Percentiles rank a stretch among this genome's conserved stretches.
Conservation (phyloP, 2,797 vertebrate genomes). For the Percopsis omiscomaycus region DNA sequence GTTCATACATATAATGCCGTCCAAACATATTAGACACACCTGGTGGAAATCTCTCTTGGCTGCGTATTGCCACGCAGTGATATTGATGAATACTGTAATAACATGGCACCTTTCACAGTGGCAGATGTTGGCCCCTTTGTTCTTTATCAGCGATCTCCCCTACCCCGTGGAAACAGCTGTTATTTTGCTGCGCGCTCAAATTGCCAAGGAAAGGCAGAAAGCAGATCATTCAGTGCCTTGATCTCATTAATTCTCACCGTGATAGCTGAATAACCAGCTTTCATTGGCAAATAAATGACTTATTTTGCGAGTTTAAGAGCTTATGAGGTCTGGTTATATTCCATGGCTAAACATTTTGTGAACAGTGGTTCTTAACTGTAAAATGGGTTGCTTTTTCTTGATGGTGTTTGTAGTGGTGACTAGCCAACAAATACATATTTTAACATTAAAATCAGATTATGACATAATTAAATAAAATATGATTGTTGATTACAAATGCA, state of each 20-base stretch:
- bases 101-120: constrained; percentile 45
- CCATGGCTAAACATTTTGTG: background rate
- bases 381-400: too few relatives aligned
- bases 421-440: too few relatives aligned
- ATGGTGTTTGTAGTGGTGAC: too few relatives aligned
- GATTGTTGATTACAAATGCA: too few relatives aligned
- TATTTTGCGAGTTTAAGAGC: constrained; percentile 35
- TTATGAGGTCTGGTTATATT: constrained; percentile 33
- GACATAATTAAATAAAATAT: too few relatives aligned
- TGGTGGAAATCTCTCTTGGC: constrained; percentile 38
- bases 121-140: constrained; percentile 66
- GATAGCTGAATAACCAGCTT: constrained; percentile 51
- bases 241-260: constrained; percentile 61
- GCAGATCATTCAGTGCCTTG: constrained; percentile 60
- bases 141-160: constrained; percentile 50
- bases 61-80: constrained; percentile 37
- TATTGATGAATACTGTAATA: constrained; percentile 46
- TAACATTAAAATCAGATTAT: too few relatives aligned
- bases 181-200: constrained; percentile 41
- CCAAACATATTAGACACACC: constrained; percentile 43
- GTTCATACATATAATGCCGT: constrained; percentile 14
- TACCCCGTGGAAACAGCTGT: constrained; percentile 57
- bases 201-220: constrained; percentile 57
- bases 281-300: constrained; percentile 43
- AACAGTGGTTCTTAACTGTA: too few relatives aligned